phyloP scores from a whole-genome alignment of 2,113 vertebrate genomes.

The Poeciliopsis retropinna region DNA sequence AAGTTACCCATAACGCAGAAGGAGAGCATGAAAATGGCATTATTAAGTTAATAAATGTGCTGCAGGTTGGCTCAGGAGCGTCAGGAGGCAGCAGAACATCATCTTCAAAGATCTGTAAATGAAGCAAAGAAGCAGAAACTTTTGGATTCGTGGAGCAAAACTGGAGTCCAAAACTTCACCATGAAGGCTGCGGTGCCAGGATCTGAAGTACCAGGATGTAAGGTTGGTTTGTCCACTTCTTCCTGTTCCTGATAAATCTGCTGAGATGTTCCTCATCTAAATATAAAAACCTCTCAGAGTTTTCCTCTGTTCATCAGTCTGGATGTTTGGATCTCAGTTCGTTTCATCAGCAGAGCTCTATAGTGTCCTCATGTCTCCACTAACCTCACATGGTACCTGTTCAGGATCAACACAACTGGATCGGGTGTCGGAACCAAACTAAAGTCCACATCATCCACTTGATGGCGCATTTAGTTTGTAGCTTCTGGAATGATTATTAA shows the following conservation, averaged over 20 bases:
- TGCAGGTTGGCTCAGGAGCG: conserved; percentile 87
- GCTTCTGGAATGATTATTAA: background rate
- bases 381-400: conserved; percentile 2
- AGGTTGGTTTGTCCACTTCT: conserved; percentile 67
- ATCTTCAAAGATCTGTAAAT: conserved; percentile 57
- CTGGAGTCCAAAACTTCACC: conserved; percentile 85
- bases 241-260: background rate
- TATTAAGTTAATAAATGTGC: conserved; percentile 3
- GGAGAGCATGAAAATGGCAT: too few relatives aligned
- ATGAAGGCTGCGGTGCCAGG: conserved; percentile 94
- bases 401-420: background rate
- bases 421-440: conserved; percentile 1
- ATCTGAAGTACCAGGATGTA: conserved; percentile 91
- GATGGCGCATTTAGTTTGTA: background rate
- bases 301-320: background rate
- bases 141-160: conserved; percentile 80
- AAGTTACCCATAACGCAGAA: too few relatives aligned
- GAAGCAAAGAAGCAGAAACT: conserved; percentile 51
- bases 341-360: conserved; percentile 1
- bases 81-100: conserved; percentile 71
- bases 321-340: background rate
- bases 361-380: background rate
- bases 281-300: background rate
- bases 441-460: background rate
- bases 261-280: background rate